Evolutionary conservation across 2,888 invertebrate genomes (phyloP), one percentile per base, ranked within the genome.

Genomic region (Apodemia hepburni): DNA sequence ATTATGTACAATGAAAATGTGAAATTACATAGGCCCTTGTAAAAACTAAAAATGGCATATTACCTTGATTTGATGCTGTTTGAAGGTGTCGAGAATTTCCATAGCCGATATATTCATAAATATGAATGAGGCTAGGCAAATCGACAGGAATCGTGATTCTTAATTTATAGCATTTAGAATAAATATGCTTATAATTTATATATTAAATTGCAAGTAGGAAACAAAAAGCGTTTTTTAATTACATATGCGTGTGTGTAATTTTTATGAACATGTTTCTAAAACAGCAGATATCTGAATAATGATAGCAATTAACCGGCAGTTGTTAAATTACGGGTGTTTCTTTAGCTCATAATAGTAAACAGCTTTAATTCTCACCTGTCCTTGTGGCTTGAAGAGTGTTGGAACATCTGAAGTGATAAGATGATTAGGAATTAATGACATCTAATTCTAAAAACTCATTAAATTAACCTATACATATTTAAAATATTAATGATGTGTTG

Each of bases 331-430:
- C 80, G 79, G 82, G 75, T 75, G 74, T 54, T 54, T 54, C 73
- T 69, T 80, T 87, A 87, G 81, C 84, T 87, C 87, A 76, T 80
- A 77, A 80, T 77, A 38, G 38, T 38, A 38, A 38, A 38, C 38
- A 11, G 77, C 76, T 78, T 85, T 80, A 81, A 67, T 70, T 69
- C 72, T 75, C 88, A 88, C 87, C 88, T 89, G 88, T 80, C 66
- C 38, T 38, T 38, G 11, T 59, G 45, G 60, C 65, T 51, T 18
- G 51, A 22, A 1, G 49, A 15, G n/a, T 51, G 18, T 51, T 12
- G 11, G 38, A 38, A 12, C 38, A 38, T 38, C 51, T 51, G 4
- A 51, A 51, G 22, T 51, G 11, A 51, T 51, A 17, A 38, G 38
- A 11, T 9, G 22, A 18, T 51, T 51, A 51, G n/a, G n/a, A 51